These are phyloP conservation scores for Yponomeuta evonymella DNA, from an alignment of 2,888 invertebrate genomes.

Conservation along the genomic window DNA sequence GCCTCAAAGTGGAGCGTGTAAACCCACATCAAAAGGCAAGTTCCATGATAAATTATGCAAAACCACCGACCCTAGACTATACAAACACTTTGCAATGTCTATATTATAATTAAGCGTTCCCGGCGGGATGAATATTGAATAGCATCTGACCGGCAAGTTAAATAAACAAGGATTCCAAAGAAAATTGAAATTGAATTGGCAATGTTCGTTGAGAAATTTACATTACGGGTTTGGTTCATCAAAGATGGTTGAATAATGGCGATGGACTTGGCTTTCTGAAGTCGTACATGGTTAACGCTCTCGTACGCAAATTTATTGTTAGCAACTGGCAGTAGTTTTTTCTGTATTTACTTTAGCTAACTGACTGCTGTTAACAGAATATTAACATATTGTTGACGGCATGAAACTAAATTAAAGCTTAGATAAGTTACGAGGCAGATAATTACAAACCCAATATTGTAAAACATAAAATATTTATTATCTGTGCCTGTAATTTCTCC, in stretches of 20 bases:
- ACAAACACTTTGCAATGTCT: neutral
- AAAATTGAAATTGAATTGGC: neutral
- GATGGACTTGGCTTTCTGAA: too few species aligned
- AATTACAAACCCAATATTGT: too few species aligned
- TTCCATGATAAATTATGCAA: neutral
- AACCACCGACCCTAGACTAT: neutral
- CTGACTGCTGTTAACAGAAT: too few species aligned
- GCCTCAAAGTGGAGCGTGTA: neutral
- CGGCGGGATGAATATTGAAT: neutral
- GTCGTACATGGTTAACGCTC: too few species aligned
- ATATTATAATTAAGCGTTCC: neutral
- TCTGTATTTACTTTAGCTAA: too few species aligned
- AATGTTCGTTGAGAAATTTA: neutral
- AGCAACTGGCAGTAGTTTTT: too few species aligned
- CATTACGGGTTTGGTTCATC: neutral
- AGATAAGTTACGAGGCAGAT: too few species aligned
- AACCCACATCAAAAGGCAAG: neutral
- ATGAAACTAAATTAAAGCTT: too few species aligned
- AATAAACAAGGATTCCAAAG: neutral
- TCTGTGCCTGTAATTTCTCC: too few species aligned
- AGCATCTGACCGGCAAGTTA: neutral
- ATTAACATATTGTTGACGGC: too few species aligned
- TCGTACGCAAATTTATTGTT: too few species aligned
- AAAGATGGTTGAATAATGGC: neutral
- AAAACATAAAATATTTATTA: too few species aligned